These are phyloP conservation scores for Acanthis flammea DNA, from an alignment of 2,797 vertebrate genomes.

Conservation along the genomic window DNA sequence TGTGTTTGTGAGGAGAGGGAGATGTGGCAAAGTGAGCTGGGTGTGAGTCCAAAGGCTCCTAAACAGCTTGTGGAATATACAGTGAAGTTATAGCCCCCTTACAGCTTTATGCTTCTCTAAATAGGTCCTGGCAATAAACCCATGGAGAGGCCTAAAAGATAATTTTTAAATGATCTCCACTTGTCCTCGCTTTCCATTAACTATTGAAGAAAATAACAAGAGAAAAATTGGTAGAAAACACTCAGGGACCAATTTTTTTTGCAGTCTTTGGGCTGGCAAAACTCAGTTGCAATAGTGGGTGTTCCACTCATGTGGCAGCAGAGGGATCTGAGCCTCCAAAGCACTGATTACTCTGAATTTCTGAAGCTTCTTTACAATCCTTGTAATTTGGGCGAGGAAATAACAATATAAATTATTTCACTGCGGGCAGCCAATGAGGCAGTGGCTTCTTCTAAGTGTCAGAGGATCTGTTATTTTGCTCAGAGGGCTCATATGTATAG, in stretches of 20 bases:
- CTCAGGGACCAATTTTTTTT: conserved; percentile 43
- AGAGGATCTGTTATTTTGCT: conserved; percentile 65
- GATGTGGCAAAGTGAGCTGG: not conserved
- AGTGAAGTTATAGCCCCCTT: not conserved
- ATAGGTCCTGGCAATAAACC: conserved; percentile 28
- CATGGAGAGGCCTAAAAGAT: conserved; percentile 22
- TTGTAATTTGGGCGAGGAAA: conserved; percentile 40
- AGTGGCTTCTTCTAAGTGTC: conserved; percentile 6
- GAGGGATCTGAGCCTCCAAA: not conserved
- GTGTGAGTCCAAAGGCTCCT: not conserved
- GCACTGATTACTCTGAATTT: conserved; percentile 12
- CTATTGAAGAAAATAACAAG: conserved; percentile 25
- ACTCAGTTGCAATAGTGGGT: not conserved
- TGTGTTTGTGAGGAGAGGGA: not conserved
- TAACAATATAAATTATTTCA: conserved; percentile 53
- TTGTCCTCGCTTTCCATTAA: conserved; percentile 55
- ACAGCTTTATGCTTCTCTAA: conserved; percentile 24
- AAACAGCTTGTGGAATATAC: not conserved
- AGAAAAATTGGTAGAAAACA: not conserved
- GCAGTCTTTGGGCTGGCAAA: not conserved
- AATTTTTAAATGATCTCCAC: conserved; percentile 57
- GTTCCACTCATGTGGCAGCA: not conserved
- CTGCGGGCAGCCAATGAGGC: conserved; percentile 38
- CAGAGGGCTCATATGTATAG: conserved; percentile 46
- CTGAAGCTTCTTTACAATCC: conserved; percentile 17